Evolutionary conservation across 2,113 vertebrate genomes (phyloP).

Genomic region (Paramisgurnus dabryanus): DNA sequence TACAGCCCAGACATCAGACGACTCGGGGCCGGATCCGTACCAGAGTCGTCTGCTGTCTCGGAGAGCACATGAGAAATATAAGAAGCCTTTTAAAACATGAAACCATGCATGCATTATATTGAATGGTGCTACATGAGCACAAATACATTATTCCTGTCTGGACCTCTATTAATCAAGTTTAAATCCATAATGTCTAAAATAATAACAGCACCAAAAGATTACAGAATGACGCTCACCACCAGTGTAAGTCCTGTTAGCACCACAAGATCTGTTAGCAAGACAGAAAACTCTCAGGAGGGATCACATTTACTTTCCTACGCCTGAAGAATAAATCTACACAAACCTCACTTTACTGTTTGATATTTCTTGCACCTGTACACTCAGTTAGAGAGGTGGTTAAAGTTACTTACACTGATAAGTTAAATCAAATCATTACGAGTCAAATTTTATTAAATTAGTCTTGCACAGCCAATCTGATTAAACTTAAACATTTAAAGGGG

Average conservation of each 20-base stretch:
- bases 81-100: neutral
- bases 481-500: too few species aligned
- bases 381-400: neutral
- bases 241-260: constrained; percentile 59
- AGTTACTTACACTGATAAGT: too few species aligned
- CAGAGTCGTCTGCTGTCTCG: neutral
- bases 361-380: neutral
- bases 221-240: constrained; percentile 26
- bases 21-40: too few species aligned
- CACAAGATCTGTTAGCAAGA: constrained; percentile 44
- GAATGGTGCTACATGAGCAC: constrained; percentile 55
- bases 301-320: neutral
- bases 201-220: constrained; percentile 58
- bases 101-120: neutral
- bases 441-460: too few species aligned
- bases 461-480: too few species aligned
- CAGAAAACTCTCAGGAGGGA: neutral
- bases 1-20: neutral
- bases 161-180: constrained; percentile 58
- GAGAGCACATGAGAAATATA: constrained; percentile 16
- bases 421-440: too few species aligned
- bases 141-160: constrained; percentile 55
- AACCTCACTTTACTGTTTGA: neutral
- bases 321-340: neutral
- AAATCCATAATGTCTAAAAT: constrained; percentile 49